phyloP scores from a whole-genome alignment of 2,888 invertebrate species.

The Cetonia aurata region DNA sequence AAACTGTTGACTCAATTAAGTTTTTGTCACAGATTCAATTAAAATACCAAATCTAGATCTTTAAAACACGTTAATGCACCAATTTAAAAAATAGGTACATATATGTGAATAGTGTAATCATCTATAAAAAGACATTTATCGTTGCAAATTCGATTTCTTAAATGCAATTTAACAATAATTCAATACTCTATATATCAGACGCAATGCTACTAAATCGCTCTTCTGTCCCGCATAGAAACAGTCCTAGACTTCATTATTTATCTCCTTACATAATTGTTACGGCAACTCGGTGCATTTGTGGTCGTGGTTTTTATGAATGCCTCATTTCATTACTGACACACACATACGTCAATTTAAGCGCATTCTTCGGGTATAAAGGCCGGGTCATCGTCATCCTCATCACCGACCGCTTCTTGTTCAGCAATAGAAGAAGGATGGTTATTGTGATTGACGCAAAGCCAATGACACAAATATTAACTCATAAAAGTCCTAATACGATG shows the following conservation, averaged over 20 bases:
- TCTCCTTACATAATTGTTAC: constrained; percentile 13
- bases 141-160: too few species aligned
- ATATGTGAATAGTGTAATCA: too few species aligned
- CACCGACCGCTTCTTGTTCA: constrained; percentile 6
- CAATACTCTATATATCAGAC: too few species aligned
- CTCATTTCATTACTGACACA: constrained; percentile 23
- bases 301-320: constrained; percentile 5
- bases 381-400: neutral
- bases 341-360: constrained; percentile 30
- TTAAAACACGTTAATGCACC: too few species aligned
- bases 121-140: too few species aligned
- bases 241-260: constrained; percentile 4
- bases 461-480: constrained; percentile 39
- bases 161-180: too few species aligned
- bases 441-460: constrained; percentile 36
- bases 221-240: neutral
- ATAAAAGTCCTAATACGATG: constrained; percentile 18
- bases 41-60: too few species aligned
- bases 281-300: neutral
- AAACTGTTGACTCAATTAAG: too few species aligned
- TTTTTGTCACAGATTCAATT: too few species aligned
- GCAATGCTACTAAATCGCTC: too few species aligned
- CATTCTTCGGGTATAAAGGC: constrained; percentile 25
- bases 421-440: constrained; percentile 17
- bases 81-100: too few species aligned